Base-by-base conservation (phyloP, 1,140 invertebrate genomes). In the Drosophila albomicans region DNA sequence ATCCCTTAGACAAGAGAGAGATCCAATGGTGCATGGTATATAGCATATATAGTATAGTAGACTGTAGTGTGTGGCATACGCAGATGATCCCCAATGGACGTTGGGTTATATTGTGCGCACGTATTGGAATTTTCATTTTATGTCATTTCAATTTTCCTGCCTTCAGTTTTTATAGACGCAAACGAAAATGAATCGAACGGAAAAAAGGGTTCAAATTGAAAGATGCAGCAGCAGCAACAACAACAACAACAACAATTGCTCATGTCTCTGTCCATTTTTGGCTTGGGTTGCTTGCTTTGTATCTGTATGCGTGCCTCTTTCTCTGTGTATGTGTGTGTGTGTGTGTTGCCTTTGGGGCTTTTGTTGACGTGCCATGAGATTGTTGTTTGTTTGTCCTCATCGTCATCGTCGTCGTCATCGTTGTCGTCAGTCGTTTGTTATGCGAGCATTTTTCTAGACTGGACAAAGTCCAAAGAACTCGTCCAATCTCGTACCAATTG, bases 121-220 rank as follows among this genome's bases (percentile, higher is more conserved):
- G 84, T 87, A 84, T 63, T 86, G 85, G 84, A 85, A 89, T 89
- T 88, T 88, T 88, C 85, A 88, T 88, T 88, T 82, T 74, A 89
- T 88, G 85, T 81, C 85, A 79, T 88, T 88, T 88, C 85, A 88
- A 88, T 88, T 88, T 89, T 88, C 68, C 85, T 84, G 64, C 74
- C 74, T 75, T 71, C 65, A 54, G 63, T 79, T 87, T 87, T 88
- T 88, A 82, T 88, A 70, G 82, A 88, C 80, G 73, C 84, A 88
- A 63, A 56, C 72, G 56, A 88, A 79, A 88, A 73, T 80, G 78
- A 77, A 78, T 74, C 62, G 75, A 78, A 80, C 64, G 67, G 65
- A 79, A 88, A 88, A 87, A 89, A 85, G 78, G 85, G 78, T 85
- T 85, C 61, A 78, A 56, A 81, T 87, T 80, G 84, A 88, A 82